Conservation (phyloP, 1,140 invertebrate genomes). For the Uloborus diversus region DNA sequence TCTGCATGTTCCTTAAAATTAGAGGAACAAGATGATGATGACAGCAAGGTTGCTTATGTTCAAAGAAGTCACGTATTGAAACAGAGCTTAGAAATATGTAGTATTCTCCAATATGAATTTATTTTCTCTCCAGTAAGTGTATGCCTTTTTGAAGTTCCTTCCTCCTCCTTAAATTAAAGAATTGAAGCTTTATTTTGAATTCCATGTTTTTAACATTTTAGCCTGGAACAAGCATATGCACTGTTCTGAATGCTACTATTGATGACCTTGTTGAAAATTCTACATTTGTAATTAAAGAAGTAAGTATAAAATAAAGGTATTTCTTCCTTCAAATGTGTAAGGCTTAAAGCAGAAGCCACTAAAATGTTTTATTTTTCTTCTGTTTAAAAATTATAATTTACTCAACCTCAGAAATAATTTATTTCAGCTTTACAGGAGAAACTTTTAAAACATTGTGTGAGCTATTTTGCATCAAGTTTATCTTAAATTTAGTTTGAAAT, state of each 20-base stretch:
- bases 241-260: conserved; percentile 38
- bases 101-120: conserved; percentile 85
- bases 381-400: too few species aligned
- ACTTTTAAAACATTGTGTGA: too few species aligned
- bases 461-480: too few species aligned
- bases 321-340: too few species aligned
- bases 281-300: conserved; percentile 9
- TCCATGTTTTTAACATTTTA: conserved; percentile 8
- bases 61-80: conserved; percentile 68
- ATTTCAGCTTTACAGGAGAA: too few species aligned
- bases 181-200: neutral
- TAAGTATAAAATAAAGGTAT: neutral
- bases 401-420: too few species aligned
- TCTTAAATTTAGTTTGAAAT: too few species aligned
- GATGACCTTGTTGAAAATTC: conserved; percentile 33
- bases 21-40: neutral
- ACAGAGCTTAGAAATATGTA: conserved; percentile 73
- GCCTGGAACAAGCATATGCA: conserved; percentile 45
- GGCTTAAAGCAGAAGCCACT: too few species aligned
- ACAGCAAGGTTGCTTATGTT: neutral
- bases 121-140: conserved; percentile 75
- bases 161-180: too few species aligned
- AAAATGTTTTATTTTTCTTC: too few species aligned
- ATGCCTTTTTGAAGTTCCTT: neutral
- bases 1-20: conserved; percentile 1